Evolutionary conservation across 1,140 invertebrate species (phyloP).

Genomic region (Spodoptera litura): DNA sequence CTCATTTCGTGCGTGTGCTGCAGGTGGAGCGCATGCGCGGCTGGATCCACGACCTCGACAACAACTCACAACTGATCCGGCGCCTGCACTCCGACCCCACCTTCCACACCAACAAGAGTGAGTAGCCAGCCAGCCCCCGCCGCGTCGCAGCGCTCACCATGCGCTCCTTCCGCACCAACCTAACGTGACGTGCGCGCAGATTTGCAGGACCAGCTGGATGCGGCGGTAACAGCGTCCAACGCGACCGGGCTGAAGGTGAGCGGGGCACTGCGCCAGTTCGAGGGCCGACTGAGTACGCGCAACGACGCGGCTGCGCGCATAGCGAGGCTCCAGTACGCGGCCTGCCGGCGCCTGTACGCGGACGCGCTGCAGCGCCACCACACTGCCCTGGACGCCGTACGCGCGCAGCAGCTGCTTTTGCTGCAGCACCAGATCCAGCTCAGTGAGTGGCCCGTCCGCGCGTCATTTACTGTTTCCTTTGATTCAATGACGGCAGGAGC

Average conservation of each 20-base stretch:
- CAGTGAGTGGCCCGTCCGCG: conserved; percentile 81
- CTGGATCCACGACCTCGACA: conserved; percentile 83
- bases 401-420: conserved; percentile 88
- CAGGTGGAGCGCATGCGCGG: conserved; percentile 86
- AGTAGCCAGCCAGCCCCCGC: conserved; percentile 46
- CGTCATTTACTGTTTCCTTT: not conserved
- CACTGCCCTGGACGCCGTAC: conserved; percentile 88
- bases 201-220: conserved; percentile 87
- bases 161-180: not conserved
- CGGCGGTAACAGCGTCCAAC: conserved; percentile 68
- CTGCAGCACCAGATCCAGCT: conserved; percentile 92
- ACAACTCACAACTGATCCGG: conserved; percentile 85
- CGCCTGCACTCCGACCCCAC: conserved; percentile 87
- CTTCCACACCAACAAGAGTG: conserved; percentile 87
- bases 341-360: conserved; percentile 80
- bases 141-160: not conserved
- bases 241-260: conserved; percentile 73
- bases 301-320: conserved; percentile 78
- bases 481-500: not conserved
- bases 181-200: conserved; percentile 73
- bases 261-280: conserved; percentile 79
- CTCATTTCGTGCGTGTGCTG: conserved; percentile 14
- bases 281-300: conserved; percentile 63
- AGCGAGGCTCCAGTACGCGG: conserved; percentile 84
- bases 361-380: conserved; percentile 92